Conservation (phyloP, 2,797 vertebrate genomes). For the Thripadectes ignobilis region DNA sequence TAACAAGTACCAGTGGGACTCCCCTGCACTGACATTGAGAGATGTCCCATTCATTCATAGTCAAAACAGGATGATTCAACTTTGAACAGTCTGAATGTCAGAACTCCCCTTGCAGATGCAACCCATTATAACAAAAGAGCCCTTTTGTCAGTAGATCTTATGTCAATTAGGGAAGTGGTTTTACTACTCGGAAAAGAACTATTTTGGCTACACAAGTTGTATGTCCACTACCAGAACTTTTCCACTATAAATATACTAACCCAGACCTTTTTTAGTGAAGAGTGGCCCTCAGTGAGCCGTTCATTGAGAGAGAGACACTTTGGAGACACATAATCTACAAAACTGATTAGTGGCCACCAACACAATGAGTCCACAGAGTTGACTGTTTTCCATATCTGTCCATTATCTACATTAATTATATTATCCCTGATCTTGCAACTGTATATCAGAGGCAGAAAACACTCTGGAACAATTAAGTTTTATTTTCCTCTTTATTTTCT, state of each 20-base stretch:
- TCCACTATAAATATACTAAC: background rate
- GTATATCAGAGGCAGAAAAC: background rate
- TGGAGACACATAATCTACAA: background rate
- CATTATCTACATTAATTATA: conserved; percentile 1
- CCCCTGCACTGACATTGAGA: conserved; percentile 22
- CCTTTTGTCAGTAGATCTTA: background rate
- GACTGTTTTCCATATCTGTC: background rate
- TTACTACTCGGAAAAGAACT: background rate
- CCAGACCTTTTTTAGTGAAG: background rate
- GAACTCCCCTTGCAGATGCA: conserved; percentile 5
- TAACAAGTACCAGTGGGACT: conserved; percentile 24
- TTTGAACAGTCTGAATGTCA: background rate
- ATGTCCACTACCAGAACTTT: background rate
- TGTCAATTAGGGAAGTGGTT: background rate
- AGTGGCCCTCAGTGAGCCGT: background rate
- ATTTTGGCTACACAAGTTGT: background rate
- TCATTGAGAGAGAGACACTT: background rate
- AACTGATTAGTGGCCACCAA: background rate
- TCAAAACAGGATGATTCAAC: conserved; percentile 46
- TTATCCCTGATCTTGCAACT: background rate
- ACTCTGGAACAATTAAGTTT: background rate
- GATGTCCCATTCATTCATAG: background rate
- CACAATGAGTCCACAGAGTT: background rate
- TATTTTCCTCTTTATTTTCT: background rate
- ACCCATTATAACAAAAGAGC: background rate